phyloP scores from a whole-genome alignment of 2,113 vertebrate species.

The Bubo scandiacus region DNA sequence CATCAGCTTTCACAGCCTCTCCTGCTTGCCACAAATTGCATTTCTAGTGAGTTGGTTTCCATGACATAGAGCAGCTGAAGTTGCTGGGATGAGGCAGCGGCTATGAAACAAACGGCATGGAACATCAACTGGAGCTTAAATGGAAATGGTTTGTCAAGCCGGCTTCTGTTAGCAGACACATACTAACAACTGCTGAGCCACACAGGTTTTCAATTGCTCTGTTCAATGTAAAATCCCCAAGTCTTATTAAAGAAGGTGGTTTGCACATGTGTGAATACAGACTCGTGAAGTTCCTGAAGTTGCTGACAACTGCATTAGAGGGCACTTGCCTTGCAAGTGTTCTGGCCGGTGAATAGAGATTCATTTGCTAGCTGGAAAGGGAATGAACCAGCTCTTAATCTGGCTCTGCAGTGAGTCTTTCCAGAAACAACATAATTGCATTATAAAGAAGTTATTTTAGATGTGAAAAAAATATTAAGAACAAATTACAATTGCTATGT shows the following conservation, averaged over 20 bases:
- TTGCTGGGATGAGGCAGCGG: neutral
- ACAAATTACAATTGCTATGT: neutral
- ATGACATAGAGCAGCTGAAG: neutral
- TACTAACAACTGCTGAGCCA: neutral
- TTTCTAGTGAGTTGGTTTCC: neutral
- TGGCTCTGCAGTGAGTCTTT: neutral
- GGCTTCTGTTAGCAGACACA: neutral
- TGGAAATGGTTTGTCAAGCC: neutral
- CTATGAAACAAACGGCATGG: neutral
- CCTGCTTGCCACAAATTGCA: neutral
- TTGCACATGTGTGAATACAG: neutral
- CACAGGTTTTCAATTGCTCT: neutral
- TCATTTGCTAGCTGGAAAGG: constrained; percentile 7
- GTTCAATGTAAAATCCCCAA: neutral
- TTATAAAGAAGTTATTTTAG: constrained; percentile 36
- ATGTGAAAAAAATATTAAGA: neutral
- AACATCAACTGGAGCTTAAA: neutral
- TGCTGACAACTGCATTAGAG: neutral
- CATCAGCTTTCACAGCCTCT: neutral
- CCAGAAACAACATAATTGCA: constrained; percentile 46
- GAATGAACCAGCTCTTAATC: neutral
- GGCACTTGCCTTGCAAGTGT: neutral
- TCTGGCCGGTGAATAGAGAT: neutral
- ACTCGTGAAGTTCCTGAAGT: neutral
- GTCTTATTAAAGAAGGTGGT: neutral